A percentile compares a stretch with the other conserved stretches of the same genome.
These are phyloP conservation scores for Hydrocynus forskahlii DNA, from an alignment of 2,797 vertebrate species.

Conservation along the genomic window DNA sequence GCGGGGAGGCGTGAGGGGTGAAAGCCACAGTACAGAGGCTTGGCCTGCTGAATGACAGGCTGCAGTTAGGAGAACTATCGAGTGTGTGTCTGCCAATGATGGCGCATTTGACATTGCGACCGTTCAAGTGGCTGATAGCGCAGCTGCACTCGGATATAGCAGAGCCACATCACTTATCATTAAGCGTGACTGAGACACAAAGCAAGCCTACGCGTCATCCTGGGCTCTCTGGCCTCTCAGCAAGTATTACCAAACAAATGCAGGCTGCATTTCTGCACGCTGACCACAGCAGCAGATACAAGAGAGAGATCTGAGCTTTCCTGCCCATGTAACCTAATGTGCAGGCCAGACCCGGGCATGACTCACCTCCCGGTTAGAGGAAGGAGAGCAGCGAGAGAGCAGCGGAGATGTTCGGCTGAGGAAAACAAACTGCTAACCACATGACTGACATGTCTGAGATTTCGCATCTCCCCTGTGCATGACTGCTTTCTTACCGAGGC, in stretches of 20 bases:
- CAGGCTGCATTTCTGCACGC: conserved; percentile 2
- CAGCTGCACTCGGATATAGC: conserved; percentile 39
- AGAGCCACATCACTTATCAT: conserved; percentile 48
- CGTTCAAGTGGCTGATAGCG: conserved; percentile 54
- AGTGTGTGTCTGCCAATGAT: conserved; percentile 38
- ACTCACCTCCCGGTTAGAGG: conserved; percentile 8
- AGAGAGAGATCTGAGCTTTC: neutral
- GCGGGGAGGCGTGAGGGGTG: conserved; percentile 11
- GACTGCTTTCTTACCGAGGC: conserved; percentile 33
- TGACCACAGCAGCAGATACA: neutral
- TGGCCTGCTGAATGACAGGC: conserved; percentile 42
- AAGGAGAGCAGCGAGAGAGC: neutral
- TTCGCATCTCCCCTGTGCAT: conserved; percentile 28
- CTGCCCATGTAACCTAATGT: conserved; percentile 13
- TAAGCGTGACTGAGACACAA: conserved; percentile 29
- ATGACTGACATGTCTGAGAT: conserved; percentile 43
- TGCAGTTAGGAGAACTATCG: conserved; percentile 28
- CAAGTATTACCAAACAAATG: conserved; percentile 18
- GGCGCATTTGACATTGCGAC: conserved; percentile 48
- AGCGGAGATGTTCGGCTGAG: conserved; percentile 7
- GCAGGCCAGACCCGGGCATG: conserved; percentile 5
- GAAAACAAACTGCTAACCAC: conserved; percentile 5
- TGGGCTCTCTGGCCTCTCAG: conserved; percentile 40
- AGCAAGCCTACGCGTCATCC: conserved; percentile 36
- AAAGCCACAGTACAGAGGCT: conserved; percentile 18